Evolutionary conservation across 2,888 invertebrate species (phyloP).

Genomic region (Cynaeus angustus): DNA sequence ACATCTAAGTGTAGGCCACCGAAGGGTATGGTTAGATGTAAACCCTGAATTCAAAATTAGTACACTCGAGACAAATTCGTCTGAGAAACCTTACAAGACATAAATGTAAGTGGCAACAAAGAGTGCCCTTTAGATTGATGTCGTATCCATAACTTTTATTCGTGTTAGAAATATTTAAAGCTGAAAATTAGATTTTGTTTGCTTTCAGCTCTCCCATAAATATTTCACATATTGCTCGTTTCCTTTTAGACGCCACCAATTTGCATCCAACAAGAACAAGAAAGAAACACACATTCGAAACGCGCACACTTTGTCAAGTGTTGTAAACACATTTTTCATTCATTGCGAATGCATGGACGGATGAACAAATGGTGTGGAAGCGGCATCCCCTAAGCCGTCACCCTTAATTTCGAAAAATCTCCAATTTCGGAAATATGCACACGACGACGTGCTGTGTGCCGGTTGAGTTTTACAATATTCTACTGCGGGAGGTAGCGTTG

Average conservation of each 20-base stretch:
- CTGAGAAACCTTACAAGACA: conserved; percentile 15
- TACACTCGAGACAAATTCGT: conserved; percentile 6
- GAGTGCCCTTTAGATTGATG: conserved; percentile 11
- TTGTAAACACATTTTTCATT: conserved; percentile 61
- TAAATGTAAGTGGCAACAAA: conserved; percentile 27
- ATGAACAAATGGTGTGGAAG: conserved; percentile 59
- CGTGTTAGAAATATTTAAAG: conserved; percentile 55
- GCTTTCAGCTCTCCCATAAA: conserved; percentile 57
- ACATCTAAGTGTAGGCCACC: neutral
- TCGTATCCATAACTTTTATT: conserved; percentile 38
- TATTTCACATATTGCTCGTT: conserved; percentile 59
- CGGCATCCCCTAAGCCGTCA: conserved; percentile 46
- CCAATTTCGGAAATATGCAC: conserved; percentile 42
- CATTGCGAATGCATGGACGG: conserved; percentile 57
- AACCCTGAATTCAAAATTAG: conserved; percentile 30
- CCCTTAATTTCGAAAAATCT: conserved; percentile 45
- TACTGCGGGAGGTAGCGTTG: conserved; percentile 54
- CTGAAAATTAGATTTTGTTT: conserved; percentile 58
- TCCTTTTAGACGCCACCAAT: conserved; percentile 55
- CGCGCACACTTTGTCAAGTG: conserved; percentile 49
- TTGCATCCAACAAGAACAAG: conserved; percentile 54
- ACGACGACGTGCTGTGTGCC: conserved; percentile 33
- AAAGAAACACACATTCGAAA: conserved; percentile 50
- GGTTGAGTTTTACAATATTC: conserved; percentile 31
- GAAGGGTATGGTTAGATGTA: conserved; percentile 12